A percentile compares a stretch with the other conserved stretches of the same genome.
Evolutionary conservation across 2,888 invertebrate genomes (phyloP).

Genomic region (Timema podura): DNA sequence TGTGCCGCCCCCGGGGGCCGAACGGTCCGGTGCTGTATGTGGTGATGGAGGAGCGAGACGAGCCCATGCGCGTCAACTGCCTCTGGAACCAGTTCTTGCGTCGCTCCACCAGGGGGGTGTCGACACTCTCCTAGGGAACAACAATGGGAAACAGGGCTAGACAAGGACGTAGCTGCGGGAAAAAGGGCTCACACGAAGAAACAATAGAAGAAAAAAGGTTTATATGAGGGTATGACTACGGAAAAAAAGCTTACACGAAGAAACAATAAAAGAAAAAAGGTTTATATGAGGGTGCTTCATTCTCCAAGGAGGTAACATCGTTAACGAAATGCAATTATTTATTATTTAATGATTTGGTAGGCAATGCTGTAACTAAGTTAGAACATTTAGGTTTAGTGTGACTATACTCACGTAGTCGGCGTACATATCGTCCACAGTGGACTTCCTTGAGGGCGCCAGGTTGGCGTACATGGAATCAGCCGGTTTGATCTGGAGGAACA

Average conservation of each 20-base stretch:
- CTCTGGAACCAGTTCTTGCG: slow-evolving; percentile 90
- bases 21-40: slow-evolving; percentile 79
- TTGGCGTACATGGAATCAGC: slow-evolving; percentile 83
- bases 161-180: no score
- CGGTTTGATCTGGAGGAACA: slow-evolving; percentile 78
- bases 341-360: no score
- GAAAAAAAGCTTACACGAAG: no score
- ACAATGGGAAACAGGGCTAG: slow-evolving; percentile 15
- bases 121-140: slow-evolving; percentile 75
- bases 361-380: no score
- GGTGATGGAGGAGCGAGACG: slow-evolving; percentile 78
- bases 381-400: no score
- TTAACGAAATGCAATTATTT: no score
- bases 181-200: no score
- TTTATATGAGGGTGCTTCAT: background rate
- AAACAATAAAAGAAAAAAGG: slow-evolving; percentile 11
- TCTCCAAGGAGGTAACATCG: no score
- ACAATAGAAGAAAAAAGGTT: slow-evolving; percentile 11
- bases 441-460: slow-evolving; percentile 55
- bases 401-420: slow-evolving; percentile 86
- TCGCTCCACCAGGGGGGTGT: slow-evolving; percentile 79
- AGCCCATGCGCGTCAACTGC: slow-evolving; percentile 81
- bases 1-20: slow-evolving; percentile 70
- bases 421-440: slow-evolving; percentile 69
- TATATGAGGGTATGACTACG: background rate